Evolutionary conservation across 2,113 vertebrate species (phyloP).

Genomic region (Bubo blakistoni): DNA sequence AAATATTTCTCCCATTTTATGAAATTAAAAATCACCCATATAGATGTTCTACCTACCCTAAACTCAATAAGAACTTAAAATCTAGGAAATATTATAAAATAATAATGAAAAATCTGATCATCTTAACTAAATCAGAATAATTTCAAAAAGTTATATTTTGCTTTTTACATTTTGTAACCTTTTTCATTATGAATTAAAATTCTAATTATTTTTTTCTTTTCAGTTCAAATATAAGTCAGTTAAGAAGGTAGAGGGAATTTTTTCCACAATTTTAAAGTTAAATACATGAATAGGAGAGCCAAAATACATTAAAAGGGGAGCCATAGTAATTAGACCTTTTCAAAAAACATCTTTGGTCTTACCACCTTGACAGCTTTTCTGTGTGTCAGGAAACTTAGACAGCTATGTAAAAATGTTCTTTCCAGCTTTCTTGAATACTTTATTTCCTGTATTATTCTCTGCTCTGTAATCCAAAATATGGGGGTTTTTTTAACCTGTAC

Average conservation of each 20-base stretch:
- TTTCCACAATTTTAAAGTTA: neutral
- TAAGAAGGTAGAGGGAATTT: neutral
- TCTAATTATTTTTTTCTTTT: neutral
- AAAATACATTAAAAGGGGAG: neutral
- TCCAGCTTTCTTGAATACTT: neutral
- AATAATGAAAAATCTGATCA: neutral
- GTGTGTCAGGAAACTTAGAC: neutral
- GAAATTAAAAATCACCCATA: neutral
- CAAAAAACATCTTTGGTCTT: neutral
- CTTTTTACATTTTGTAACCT: neutral
- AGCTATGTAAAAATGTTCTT: neutral
- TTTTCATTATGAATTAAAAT: neutral
- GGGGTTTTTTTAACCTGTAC: neutral
- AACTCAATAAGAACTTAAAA: neutral
- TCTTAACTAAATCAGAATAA: neutral
- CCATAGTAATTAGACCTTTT: neutral
- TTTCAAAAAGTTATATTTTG: neutral
- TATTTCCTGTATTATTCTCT: neutral
- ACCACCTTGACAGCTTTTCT: neutral
- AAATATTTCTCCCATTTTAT: neutral
- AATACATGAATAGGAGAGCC: neutral
- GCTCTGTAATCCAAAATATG: neutral
- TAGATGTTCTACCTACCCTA: neutral
- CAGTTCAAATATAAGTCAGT: neutral
- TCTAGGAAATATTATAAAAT: neutral